Base-by-base conservation (phyloP, 2,888 invertebrate species). In the Drosophila pseudotalamancana region DNA sequence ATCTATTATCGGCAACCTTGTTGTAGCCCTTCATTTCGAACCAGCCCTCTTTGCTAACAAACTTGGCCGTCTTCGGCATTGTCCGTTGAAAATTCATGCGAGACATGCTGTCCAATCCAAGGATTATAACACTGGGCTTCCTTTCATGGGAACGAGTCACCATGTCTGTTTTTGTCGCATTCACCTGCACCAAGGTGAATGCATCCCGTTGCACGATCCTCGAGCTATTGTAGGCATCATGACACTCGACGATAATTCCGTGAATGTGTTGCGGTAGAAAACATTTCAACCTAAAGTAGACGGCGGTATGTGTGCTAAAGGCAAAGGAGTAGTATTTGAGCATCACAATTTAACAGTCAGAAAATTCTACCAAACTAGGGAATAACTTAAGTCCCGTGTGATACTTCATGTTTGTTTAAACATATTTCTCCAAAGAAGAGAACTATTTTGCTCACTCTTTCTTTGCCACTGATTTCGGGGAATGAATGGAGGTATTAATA, bases 31-130 rank as follows among this genome's bases (percentile, higher is more conserved):
- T 92, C 87, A 95, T 92, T 50, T 94, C 94, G 8, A 43, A 90
- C 93, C 95, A 96, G 51, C 92, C 94, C 37, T 93, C 93, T 4
- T 93, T 92, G 19, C 93, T 89, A 6, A 97, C 92, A 85, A 94
- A 94, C 3, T 92, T 88, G 1, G 93, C 91, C 0, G 96, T 96
- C 77, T 92, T 92, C 0, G 95, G 94, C 94, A 97, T 94, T 8
- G 95, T 94, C 37, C 96, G 93, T 94, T 94, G 53, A 95, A 93
- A 25, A 93, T 92, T 75, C 42, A 79, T 74, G 0, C 83, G 57
- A 0, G 86, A 82, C 23, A 97, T 94, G 21, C 96, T 95, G 87
- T 97, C 96, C 78, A 97, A 94, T 9, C 97, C 97, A n/a, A 97
- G 88, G 76, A 97, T 91, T 23, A 97, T 90, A 0, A 97, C 94